Conservation (phyloP, 2,888 invertebrate species). For the Cephus runcator region DNA sequence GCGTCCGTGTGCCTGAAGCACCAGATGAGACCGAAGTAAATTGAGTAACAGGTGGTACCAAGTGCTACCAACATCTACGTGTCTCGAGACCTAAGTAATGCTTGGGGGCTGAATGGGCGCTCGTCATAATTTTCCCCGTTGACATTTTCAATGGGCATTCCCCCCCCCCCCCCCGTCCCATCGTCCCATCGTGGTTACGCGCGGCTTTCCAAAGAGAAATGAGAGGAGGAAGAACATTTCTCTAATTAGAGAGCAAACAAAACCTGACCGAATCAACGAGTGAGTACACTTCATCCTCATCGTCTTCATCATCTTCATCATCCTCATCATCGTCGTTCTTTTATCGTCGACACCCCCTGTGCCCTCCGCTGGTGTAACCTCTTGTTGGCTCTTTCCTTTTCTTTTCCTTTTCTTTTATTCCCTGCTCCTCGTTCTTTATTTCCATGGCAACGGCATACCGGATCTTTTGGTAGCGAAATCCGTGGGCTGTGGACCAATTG, state of each 20-base stretch:
- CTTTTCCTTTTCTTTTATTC: conserved; percentile 3
- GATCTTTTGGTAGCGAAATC: not conserved
- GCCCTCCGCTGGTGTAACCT: too few species aligned
- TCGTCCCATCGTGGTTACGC: conserved; percentile 1
- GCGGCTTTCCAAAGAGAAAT: not conserved
- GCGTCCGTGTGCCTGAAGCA: too few species aligned
- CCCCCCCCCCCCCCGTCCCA: conserved; percentile 9
- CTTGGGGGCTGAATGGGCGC: not conserved
- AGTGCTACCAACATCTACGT: conserved; percentile 24
- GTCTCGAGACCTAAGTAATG: not conserved
- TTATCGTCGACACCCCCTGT: too few species aligned
- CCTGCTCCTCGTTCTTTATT: conserved; percentile 11
- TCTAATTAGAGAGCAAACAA: conserved; percentile 1
- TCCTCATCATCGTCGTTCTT: too few species aligned
- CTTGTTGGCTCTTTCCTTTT: not conserved
- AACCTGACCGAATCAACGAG: not conserved
- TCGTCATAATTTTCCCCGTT: conserved; percentile 6
- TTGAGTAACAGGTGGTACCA: conserved; percentile 37
- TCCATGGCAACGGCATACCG: not conserved
- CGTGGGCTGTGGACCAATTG: too few species aligned
- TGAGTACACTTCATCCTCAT: not conserved
- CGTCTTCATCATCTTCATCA: not conserved
- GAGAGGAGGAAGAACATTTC: not conserved
- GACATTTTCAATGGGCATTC: conserved; percentile 25
- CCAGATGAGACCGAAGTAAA: too few species aligned